phyloP scores from a whole-genome alignment of 2,113 vertebrate species.

The Gasterosteus aculeatus region DNA sequence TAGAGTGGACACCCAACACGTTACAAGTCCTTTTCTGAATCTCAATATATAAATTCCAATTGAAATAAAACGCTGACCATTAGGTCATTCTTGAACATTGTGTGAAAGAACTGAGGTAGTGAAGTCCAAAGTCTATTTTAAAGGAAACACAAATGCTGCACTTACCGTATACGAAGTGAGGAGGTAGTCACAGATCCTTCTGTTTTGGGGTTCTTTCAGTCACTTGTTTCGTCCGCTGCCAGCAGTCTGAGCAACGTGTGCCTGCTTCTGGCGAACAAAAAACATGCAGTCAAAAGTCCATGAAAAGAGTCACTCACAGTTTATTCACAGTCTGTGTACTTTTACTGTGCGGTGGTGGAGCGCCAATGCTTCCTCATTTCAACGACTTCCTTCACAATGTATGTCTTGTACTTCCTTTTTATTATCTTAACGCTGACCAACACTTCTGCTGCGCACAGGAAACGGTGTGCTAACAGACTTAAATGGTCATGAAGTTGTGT shows the following conservation, averaged over 20 bases:
- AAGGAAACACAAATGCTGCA: background rate
- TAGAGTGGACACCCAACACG: background rate
- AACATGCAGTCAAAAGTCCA: background rate
- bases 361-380: slow-evolving; percentile 70
- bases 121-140: background rate
- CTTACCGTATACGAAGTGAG: slow-evolving; percentile 35
- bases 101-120: background rate
- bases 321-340: background rate
- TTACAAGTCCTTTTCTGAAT: background rate
- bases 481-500: background rate
- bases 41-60: background rate
- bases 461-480: slow-evolving; percentile 23
- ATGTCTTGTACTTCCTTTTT: slow-evolving; percentile 63
- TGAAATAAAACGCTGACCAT: background rate
- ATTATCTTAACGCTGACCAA: slow-evolving; percentile 61
- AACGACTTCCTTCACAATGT: slow-evolving; percentile 65
- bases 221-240: background rate
- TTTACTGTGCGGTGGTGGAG: slow-evolving; percentile 5
- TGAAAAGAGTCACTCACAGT: slow-evolving; percentile 2
- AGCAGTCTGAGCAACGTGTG: slow-evolving; percentile 11
- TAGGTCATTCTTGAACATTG: background rate
- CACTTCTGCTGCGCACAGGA: slow-evolving; percentile 25
- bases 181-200: background rate
- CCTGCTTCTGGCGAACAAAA: slow-evolving; percentile 9
- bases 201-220: background rate